Conservation (phyloP, 2,113 vertebrate genomes). For the Motacilla alba region DNA sequence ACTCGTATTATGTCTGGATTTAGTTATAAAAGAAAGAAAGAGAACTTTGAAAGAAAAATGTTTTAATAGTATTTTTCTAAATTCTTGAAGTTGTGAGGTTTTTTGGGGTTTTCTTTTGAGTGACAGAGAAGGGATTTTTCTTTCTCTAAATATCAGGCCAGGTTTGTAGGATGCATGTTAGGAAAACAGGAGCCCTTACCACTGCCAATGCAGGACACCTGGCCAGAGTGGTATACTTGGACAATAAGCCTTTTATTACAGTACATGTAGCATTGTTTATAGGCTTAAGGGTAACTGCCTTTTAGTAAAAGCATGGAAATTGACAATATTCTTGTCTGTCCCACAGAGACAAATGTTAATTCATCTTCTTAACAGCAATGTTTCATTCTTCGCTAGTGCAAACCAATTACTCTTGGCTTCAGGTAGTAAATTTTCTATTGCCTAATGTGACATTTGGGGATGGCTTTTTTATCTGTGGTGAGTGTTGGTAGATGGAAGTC, state of each 20-base stretch:
- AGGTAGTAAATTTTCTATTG: not conserved
- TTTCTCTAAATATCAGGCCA: not conserved
- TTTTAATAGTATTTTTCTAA: not conserved
- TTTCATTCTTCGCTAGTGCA: not conserved
- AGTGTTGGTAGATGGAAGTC: not conserved
- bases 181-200: not conserved
- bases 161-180: not conserved
- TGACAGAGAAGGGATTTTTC: not conserved
- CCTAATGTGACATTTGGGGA: not conserved
- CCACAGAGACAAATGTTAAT: not conserved
- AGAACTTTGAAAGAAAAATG: rapidly evolving
- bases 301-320: not conserved
- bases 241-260: not conserved
- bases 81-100: not conserved
- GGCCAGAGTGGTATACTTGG: no score
- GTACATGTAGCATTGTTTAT: not conserved
- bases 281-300: not conserved
- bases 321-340: not conserved
- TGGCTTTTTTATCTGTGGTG: not conserved
- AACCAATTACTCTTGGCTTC: not conserved
- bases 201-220: not conserved
- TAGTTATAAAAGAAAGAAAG: not conserved
- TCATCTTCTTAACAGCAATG: not conserved
- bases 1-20: not conserved
- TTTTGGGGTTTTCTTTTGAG: not conserved